phyloP scores from a whole-genome alignment of 1,140 invertebrate species.

The Batillaria attramentaria region DNA sequence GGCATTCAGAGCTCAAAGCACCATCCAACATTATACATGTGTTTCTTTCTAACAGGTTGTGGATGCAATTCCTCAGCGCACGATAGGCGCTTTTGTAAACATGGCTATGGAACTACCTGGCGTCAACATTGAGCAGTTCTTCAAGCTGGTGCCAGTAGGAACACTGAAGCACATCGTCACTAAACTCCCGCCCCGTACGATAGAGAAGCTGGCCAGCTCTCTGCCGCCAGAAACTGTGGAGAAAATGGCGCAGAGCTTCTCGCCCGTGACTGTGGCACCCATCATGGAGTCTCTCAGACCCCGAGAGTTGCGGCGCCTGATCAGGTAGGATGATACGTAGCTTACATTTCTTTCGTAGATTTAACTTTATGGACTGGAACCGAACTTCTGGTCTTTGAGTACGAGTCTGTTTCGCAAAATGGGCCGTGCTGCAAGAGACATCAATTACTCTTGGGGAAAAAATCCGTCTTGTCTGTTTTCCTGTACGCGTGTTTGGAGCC shows the following conservation, averaged over 20 bases:
- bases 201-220: slow-evolving; percentile 31
- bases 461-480: too few species aligned
- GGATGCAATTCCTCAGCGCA: slow-evolving; percentile 9
- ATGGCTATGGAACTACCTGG: slow-evolving; percentile 8
- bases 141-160: slow-evolving; percentile 3
- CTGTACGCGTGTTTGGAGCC: too few species aligned
- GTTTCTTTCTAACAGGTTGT: too few species aligned
- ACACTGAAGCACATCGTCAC: slow-evolving; percentile 23
- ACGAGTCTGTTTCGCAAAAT: too few species aligned
- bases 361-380: too few species aligned
- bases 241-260: slow-evolving; percentile 25
- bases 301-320: slow-evolving; percentile 8
- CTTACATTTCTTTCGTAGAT: too few species aligned
- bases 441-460: too few species aligned
- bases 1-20: too few species aligned
- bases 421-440: too few species aligned
- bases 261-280: slow-evolving; percentile 17
- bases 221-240: slow-evolving; percentile 15
- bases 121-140: background rate
- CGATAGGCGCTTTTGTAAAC: slow-evolving; percentile 20
- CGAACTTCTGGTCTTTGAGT: too few species aligned
- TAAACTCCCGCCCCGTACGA: slow-evolving; percentile 24
- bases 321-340: too few species aligned
- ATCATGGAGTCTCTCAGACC: slow-evolving; percentile 29
- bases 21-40: too few species aligned